Conservation (phyloP, 2,113 vertebrate genomes). For the Aptenodytes patagonicus region DNA sequence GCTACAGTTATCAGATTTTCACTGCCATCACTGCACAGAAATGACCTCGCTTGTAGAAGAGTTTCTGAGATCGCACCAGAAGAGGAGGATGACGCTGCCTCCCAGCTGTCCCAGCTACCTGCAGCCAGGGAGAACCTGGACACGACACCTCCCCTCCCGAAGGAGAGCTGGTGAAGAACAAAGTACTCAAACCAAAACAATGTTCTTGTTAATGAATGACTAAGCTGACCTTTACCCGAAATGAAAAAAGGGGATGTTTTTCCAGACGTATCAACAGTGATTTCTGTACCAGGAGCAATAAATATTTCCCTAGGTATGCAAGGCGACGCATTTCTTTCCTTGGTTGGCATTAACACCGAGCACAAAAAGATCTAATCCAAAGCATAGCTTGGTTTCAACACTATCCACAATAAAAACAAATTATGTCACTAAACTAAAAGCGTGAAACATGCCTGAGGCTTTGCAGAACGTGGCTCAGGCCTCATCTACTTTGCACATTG, state of each 20-base stretch:
- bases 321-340: not conserved
- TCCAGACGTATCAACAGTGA: not conserved
- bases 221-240: conserved; percentile 27
- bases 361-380: not conserved
- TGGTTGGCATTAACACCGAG: not conserved
- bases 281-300: not conserved
- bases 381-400: not conserved
- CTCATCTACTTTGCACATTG: not conserved
- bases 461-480: not conserved
- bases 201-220: conserved; percentile 24
- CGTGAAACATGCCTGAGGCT: not conserved
- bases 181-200: not conserved
- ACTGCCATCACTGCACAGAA: not conserved
- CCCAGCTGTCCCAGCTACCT: not conserved
- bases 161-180: not conserved
- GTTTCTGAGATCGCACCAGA: not conserved
- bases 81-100: not conserved
- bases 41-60: not conserved
- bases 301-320: not conserved
- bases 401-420: not conserved
- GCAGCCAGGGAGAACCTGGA: not conserved
- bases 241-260: not conserved
- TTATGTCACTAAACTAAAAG: not conserved
- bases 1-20: not conserved
- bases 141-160: fast-evolving